Evolutionary conservation across 2,888 invertebrate genomes (phyloP).

Genomic region (Glaucopsyche alexis): DNA sequence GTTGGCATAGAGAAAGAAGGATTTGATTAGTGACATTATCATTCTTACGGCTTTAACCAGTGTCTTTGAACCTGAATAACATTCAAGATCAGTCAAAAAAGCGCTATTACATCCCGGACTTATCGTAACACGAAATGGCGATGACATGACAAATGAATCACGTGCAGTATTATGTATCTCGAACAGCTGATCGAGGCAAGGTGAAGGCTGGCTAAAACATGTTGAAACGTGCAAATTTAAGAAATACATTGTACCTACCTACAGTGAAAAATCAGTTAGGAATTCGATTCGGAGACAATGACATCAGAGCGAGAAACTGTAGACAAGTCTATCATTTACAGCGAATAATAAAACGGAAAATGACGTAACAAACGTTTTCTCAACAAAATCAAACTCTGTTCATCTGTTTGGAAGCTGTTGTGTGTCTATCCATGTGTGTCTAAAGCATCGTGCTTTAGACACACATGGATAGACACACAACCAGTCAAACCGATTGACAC

Average conservation of each 20-base stretch:
- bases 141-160: conserved; percentile 72
- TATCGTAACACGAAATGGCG: conserved; percentile 49
- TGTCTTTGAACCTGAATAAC: conserved; percentile 45
- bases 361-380: neutral
- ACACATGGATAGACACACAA: no score
- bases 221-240: conserved; percentile 55
- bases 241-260: conserved; percentile 36
- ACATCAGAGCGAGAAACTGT: conserved; percentile 50
- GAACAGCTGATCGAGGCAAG: conserved; percentile 61
- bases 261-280: conserved; percentile 36
- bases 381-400: no score
- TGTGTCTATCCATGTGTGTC: no score
- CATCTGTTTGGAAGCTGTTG: no score
- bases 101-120: conserved; percentile 50
- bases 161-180: conserved; percentile 57
- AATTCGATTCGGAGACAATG: conserved; percentile 52
- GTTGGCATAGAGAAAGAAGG: neutral
- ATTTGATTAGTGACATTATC: conserved; percentile 13
- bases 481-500: no score
- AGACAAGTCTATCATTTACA: neutral
- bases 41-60: neutral
- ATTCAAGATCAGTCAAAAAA: conserved; percentile 54
- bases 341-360: neutral
- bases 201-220: conserved; percentile 56
- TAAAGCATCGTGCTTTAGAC: no score